Conservation (phyloP, 2,113 vertebrate species). For the Lampris incognitus region DNA sequence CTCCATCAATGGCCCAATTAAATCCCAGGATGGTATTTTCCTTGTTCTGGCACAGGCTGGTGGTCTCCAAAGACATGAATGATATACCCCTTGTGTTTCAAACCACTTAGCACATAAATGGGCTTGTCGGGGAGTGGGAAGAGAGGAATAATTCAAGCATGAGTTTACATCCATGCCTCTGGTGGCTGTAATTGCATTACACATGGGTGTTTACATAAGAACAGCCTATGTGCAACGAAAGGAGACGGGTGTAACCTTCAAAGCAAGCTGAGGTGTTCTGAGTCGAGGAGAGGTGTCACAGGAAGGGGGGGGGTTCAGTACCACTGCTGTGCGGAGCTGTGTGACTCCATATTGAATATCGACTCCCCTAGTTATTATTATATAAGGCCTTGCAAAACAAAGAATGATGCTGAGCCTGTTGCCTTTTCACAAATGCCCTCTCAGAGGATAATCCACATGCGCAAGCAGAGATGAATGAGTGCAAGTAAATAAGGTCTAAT, state of each 20-base stretch:
- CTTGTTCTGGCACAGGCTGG: constrained; percentile 23
- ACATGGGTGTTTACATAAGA: constrained; percentile 48
- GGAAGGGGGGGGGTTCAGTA: constrained; percentile 51
- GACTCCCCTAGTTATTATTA: constrained; percentile 64
- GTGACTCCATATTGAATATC: constrained; percentile 47
- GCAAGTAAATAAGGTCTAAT: constrained; percentile 13
- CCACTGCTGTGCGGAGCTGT: constrained; percentile 48
- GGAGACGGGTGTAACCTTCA: constrained; percentile 52
- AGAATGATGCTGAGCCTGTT: constrained; percentile 18
- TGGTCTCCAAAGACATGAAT: constrained; percentile 32
- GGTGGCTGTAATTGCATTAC: constrained; percentile 30
- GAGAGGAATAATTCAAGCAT: constrained; percentile 16
- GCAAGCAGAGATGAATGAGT: constrained; percentile 27
- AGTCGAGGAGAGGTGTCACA: constrained; percentile 1
- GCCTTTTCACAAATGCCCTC: constrained; percentile 36
- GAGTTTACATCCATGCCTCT: constrained; percentile 36
- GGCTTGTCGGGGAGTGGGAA: constrained; percentile 6
- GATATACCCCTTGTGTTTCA: constrained; percentile 11
- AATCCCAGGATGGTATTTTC: constrained; percentile 27
- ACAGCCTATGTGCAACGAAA: constrained; percentile 17
- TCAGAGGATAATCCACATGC: constrained; percentile 29
- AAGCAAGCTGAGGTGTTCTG: constrained; percentile 43
- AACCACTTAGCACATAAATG: constrained; percentile 38
- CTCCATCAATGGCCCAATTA: constrained; percentile 25
- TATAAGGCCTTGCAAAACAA: constrained; percentile 61